phyloP scores from a whole-genome alignment of 2,113 vertebrate genomes.

The Melospiza melodia region DNA sequence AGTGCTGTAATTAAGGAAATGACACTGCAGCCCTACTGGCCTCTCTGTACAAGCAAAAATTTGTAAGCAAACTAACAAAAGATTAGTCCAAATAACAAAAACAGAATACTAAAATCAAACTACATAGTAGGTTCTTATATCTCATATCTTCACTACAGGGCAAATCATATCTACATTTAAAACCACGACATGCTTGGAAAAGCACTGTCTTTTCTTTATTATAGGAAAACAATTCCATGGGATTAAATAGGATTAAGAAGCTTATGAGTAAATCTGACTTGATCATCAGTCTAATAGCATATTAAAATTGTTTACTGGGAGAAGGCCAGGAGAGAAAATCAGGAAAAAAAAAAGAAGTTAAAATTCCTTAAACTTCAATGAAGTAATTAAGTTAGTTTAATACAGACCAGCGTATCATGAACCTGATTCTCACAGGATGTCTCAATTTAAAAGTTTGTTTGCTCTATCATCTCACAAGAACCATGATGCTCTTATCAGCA shows the following conservation, averaged over 20 bases:
- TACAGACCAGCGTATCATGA: neutral
- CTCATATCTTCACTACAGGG: neutral
- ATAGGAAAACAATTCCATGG: neutral
- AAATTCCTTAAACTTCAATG: neutral
- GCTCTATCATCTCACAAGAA: neutral
- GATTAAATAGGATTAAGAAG: neutral
- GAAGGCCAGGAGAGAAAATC: neutral
- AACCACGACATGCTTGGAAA: neutral
- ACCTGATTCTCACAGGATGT: neutral
- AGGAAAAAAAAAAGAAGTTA: neutral
- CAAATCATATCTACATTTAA: neutral
- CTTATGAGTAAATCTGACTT: neutral
- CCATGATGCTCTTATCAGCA: neutral
- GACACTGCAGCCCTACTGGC: neutral
- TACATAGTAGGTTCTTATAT: neutral
- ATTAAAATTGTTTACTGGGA: neutral
- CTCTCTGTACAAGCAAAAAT: neutral
- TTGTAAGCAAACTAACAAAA: neutral
- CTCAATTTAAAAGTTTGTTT: neutral
- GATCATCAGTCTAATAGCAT: neutral
- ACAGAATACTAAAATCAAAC: neutral
- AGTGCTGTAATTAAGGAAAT: neutral
- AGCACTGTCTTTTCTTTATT: neutral
- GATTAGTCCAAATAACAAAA: neutral
- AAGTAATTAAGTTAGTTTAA: neutral